Evolutionary conservation across 2,113 vertebrate genomes (phyloP), one percentile per base, ranked within the genome.

Genomic region (Erpornis zantholeuca): DNA sequence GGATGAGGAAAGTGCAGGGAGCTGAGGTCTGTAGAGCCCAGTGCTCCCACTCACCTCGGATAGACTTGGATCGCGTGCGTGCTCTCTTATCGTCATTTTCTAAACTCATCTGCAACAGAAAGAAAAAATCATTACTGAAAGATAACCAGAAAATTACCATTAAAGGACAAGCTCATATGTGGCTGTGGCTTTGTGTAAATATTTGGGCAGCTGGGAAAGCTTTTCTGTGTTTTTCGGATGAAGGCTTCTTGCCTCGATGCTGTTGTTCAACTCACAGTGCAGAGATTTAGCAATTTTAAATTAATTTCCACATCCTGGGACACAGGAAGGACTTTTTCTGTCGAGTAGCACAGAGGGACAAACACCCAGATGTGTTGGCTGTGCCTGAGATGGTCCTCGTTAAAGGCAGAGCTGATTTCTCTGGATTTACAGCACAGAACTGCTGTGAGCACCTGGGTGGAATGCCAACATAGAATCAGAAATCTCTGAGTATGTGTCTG

Each of bases 11-110:
- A 85, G 60, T 16, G 6, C 52, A 49, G 47, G 52, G 57, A 76
- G 59, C 52, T 71, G 15, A 4, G 57, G 9, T 20, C 10, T 53
- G 8, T 23, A 10, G 36, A 52, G 64, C 82, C 85, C 75, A 16
- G 1, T 2, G n/a, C 52, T 49, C 65, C 11, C 45, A 93, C 98
- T 98, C 96, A 99, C 99, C 99, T 99, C 99, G 98, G 96, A 99
- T 96, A 96, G 99, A 98, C 97, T 99, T 99, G 88, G 99, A 99
- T 71, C 99, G 98, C 1, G 99, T 99, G 50, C 99, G 99, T 91
- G 99, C 98, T 97, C 99, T 97, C 97, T 99, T 99, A 66, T 99
- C 98, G 0, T 99, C 99, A 94, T 97, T 98, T 94, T 99, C 99
- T 94, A 99, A 98, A 97, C 98, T 99, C 99, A 99, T 99, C 99